Evolutionary conservation across 2,888 invertebrate species (phyloP), one percentile per base, ranked within the genome.

Genomic region (Megaustenia siamemsis): DNA sequence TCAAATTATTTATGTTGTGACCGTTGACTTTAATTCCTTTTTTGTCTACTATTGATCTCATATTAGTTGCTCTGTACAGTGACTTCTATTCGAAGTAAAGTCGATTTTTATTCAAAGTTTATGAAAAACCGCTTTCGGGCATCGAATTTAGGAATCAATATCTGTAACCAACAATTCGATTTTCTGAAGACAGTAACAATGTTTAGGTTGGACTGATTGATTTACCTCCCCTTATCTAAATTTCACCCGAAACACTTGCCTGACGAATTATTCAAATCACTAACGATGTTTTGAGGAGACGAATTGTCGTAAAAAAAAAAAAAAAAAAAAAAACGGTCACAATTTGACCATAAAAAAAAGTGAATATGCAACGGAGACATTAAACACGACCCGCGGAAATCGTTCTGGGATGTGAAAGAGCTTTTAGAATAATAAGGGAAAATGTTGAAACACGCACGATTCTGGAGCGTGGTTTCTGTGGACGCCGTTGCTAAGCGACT

Each of bases 401-500:
- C 5, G 28, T n/a, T n/a, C n/a, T 5, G 12, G 28, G 28, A 5
- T 28, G 60, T n/a, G 4, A 60, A 60, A 28, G n/a, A 12, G 60
- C 60, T 60, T 5, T 4, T 28, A 60, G n/a, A 60, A 60, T 28
- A n/a, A n/a, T n/a, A n/a, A n/a, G 4, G 28, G 3, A 60, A 60
- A 60, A 28, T 60, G 28, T n/a, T 12, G 28, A 28, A 60, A 24
- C 60, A 60, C 60, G 60, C 60, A 12, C 60, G 4, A 12, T 28
- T 68, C n/a, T n/a, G n/a, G n/a, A n/a, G n/a, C n/a, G n/a, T n/a
- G n/a, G n/a, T n/a, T n/a, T n/a, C 35, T 35, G 4, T 35, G 35
- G 68, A 68, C 38, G 38, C 35, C 24, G 68, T 68, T 68, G 68
- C 68, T 68, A 38, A 38, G 68, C 35, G 38, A 68, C 68, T 10